These are phyloP conservation scores for Trematomus loennbergii DNA, from an alignment of 2,113 vertebrate species.

Conservation along the genomic window DNA sequence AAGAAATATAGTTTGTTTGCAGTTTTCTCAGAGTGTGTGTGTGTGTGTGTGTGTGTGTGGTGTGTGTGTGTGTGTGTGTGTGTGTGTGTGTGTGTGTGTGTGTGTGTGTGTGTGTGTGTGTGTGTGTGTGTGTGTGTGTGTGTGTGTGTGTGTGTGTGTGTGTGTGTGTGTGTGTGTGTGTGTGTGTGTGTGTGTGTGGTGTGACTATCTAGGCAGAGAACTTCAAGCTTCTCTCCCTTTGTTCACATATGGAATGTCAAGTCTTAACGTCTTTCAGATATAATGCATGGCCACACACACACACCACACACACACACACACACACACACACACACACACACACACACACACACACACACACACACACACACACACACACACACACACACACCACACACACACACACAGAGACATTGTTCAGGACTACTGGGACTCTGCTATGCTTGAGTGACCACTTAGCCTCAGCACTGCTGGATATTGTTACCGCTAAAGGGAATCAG, in stretches of 20 bases:
- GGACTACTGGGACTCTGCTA: constrained; percentile 54
- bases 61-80: too few species aligned
- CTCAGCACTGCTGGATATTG: constrained; percentile 69
- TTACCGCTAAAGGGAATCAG: constrained; percentile 64
- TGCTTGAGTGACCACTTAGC: constrained; percentile 71
- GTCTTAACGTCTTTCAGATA: constrained; percentile 1
- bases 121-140: too few species aligned
- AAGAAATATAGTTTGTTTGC: too few species aligned
- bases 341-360: constrained; percentile 21
- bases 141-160: too few species aligned
- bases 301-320: neutral
- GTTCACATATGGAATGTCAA: constrained; percentile 25
- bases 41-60: too few species aligned
- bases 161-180: constrained; percentile 22
- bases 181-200: neutral
- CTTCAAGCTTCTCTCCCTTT: neutral
- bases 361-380: constrained; percentile 7
- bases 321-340: neutral
- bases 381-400: constrained; percentile 23
- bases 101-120: too few species aligned
- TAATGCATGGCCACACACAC: constrained; percentile 16
- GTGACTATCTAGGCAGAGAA: neutral
- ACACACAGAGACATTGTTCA: constrained; percentile 67
- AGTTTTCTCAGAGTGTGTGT: too few species aligned
- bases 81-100: too few species aligned